A percentile compares a stretch with the other conserved stretches of the same genome.
These are phyloP conservation scores for Drosophila mayri DNA, from an alignment of 1,140 invertebrate genomes.

Conservation along the genomic window DNA sequence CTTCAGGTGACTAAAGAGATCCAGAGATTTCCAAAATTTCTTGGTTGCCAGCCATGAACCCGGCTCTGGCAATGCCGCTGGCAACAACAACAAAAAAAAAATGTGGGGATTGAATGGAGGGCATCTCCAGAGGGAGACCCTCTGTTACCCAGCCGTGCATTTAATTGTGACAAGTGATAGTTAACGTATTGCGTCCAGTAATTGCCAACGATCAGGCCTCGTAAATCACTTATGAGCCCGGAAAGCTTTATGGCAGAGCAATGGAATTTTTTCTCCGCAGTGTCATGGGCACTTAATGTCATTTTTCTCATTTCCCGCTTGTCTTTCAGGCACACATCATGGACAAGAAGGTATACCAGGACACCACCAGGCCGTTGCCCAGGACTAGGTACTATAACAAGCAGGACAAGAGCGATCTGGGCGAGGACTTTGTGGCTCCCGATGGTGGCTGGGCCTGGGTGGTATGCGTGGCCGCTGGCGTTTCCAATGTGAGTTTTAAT, in stretches of 20 bases:
- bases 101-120: not conserved
- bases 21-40: constrained; percentile 5
- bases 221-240: constrained; percentile 28
- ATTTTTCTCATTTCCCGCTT: not conserved
- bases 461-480: constrained; percentile 79
- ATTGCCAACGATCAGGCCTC: constrained; percentile 23
- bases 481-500: constrained; percentile 71
- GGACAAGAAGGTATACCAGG: constrained; percentile 67
- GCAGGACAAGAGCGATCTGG: constrained; percentile 78
- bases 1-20: constrained; percentile 6
- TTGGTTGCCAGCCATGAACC: constrained; percentile 11
- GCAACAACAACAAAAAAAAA: constrained; percentile 2
- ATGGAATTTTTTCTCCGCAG: constrained; percentile 9
- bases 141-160: not conserved
- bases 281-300: not conserved
- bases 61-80: not conserved
- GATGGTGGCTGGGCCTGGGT: constrained; percentile 84
- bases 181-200: constrained; percentile 31
- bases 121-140: constrained; percentile 7
- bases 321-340: not conserved
- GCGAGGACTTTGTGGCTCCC: constrained; percentile 78
- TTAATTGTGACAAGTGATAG: constrained; percentile 50
- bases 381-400: constrained; percentile 57
- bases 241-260: not conserved
- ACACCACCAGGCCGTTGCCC: constrained; percentile 64